Evolutionary conservation across 2,888 invertebrate species (phyloP), one percentile per base, ranked within the genome.

Genomic region (Rhagophthalmus giganteus): DNA sequence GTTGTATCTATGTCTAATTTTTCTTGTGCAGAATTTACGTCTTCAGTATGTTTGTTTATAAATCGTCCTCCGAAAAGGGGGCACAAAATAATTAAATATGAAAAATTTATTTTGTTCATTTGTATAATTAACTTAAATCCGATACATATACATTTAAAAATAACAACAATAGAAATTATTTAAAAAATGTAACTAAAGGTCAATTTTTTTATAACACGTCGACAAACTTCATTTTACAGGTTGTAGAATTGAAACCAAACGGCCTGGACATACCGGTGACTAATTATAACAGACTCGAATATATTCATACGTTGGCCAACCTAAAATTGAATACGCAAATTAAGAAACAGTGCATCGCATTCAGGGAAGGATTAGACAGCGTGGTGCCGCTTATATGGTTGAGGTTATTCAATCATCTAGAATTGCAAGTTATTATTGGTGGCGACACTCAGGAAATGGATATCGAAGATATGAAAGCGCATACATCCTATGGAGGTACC

Each of bases 381-480:
- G 94, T 99, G 1, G 84, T 99, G 40, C 89, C 90, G 34, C 79
- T 92, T 11, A 88, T 93, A 59, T 98, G 97, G 95, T 78, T 99
- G 59, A 86, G 90, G 47, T 89, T 99, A 85, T 99, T 99, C 77
- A 90, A 88, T 65, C 84, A 94, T 66, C 87, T 91, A 58, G 99
- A 99, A 75, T 78, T 99, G 49, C 96, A 98, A 74, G 88, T 94
- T 46, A 81, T 99, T n/a, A 91, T 99, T 55, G 96, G 97, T 0
- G 98, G 98, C 0, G 94, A 95, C 0, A 90, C 90, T 65, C 89
- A 91, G 58, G 93, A 96, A 37, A 91, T 99, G 25, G 95, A 99
- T 74, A 78, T 98, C 31, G 85, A 86, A 10, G 98, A 99, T 73
- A 78, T 98, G 53, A 85, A 84, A 67, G 78, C 80, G 27, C 84